Base-by-base conservation (phyloP, 2,888 invertebrate genomes). In the Nesidiocoris tenuis region DNA sequence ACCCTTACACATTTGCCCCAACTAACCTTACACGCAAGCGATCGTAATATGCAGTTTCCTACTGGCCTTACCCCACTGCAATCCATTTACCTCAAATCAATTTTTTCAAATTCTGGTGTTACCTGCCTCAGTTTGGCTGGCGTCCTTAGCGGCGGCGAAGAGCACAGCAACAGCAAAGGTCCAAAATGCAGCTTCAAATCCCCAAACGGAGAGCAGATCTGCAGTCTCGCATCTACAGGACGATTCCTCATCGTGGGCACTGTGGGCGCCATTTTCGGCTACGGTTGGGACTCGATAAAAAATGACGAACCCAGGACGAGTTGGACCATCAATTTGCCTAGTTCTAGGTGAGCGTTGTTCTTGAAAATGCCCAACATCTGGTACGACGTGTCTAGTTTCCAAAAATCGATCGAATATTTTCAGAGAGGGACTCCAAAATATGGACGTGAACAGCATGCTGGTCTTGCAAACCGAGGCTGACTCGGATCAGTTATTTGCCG, bases 381-480 rank as follows among this genome's bases (percentile, higher is more conserved):
- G n/a, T n/a, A n/a, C n/a, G n/a, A n/a, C n/a, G n/a, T n/a, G n/a
- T n/a, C n/a, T n/a, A n/a, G 23, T 68, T 54, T n/a, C 16, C 9
- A 7, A 65, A 17, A 16, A 12, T 63, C n/a, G n/a, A n/a, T n/a
- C n/a, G n/a, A n/a, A n/a, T n/a, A 55, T 74, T 80, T 82, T 5
- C 78, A 88, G 87, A 74, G 90, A 91, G 76, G 87, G 87, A 5
- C 87, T 91, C 77, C 91, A 92, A 79, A 90, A 90, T 80, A 88
- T 90, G 55, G 95, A 95, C 83, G 88, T 94, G 0, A 95, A 95
- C 83, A 88, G 88, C 77, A 83, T 95, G 81, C 88, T 90, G 82
- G 83, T 90, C 68, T 78, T 56, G 3, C 63, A 75, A 54, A 61
- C 39, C 19, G 71, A 71, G 17, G 57, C 25, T 2, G 55, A 57